Conservation (phyloP, 2,888 invertebrate species). For the Sinhomidia bicolor region DNA sequence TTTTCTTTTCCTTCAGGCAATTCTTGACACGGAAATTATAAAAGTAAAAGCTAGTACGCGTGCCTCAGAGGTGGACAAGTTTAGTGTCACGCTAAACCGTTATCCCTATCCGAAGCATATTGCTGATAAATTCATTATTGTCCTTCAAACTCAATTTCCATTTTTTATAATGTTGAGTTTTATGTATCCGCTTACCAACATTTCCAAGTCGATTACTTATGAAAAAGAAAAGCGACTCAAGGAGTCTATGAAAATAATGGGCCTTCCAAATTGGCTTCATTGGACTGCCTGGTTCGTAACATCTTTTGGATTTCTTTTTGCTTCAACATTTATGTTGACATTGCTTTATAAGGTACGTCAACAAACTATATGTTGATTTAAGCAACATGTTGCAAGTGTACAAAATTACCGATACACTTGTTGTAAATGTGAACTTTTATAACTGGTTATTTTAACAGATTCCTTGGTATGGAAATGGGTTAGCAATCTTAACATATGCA, state of each 20-base stretch:
- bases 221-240: constrained; percentile 90
- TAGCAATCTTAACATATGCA: constrained; percentile 87
- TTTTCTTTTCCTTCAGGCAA: constrained; percentile 86
- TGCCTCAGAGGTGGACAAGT: constrained; percentile 16
- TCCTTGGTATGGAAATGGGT: constrained; percentile 77
- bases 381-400: not conserved
- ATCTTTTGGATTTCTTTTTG: constrained; percentile 86
- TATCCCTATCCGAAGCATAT: constrained; percentile 89
- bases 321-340: constrained; percentile 84
- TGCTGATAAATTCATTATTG: constrained; percentile 86
- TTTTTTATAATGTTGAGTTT: constrained; percentile 91
- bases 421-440: no score
- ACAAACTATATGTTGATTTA: not conserved
- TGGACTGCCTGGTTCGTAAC: constrained; percentile 94
- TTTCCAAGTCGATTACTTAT: constrained; percentile 87
- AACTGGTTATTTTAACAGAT: not conserved
- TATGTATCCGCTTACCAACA: constrained; percentile 90
- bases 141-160: constrained; percentile 87
- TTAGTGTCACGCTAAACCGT: constrained; percentile 57
- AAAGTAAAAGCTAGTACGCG: not conserved
- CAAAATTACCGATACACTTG: no score
- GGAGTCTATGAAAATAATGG: constrained; percentile 97
- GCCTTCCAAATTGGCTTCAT: constrained; percentile 90
- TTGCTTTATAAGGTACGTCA: constrained; percentile 80
- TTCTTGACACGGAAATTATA: constrained; percentile 83